Evolutionary conservation across 2,797 vertebrate genomes (phyloP), one percentile per base, ranked within the genome.

Genomic region (Aselliscus stoliczkanus): DNA sequence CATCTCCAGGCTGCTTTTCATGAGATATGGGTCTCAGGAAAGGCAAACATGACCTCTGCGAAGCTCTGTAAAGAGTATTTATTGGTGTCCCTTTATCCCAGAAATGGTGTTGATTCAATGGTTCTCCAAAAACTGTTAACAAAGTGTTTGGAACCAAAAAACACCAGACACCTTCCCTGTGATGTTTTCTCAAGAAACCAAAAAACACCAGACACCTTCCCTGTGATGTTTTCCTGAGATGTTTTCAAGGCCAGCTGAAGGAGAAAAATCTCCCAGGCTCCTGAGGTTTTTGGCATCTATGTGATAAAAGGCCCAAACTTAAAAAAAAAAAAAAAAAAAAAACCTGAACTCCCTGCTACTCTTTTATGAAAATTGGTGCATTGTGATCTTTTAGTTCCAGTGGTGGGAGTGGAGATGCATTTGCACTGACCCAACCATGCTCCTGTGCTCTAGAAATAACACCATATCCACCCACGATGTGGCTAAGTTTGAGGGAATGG

Each of bases 71-170:
- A 83, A 50, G 84, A 67, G 34, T 37, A 3, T 86, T 64, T 37
- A 25, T 60, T 42, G 69, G 64, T 81, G 79, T 81, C 88, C 56
- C 79, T 93, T 96, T 65, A n/a, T 75, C 69, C 44, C 79, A 79
- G 75, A 90, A 87, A 82, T 27, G 23, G 58, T 23, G 23, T 60
- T 70, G 50, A 52, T 75, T 83, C 73, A 4, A n/a, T 50, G 75
- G 21, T 42, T 90, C 72, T 75, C 84, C 54, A 70, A 86, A 42
- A 52, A 88, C 84, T 92, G 31, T 64, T 86, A 88, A 58, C 69
- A 93, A 92, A 95, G 90, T 5, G 0, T 85, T 70, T 85, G 69
- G 70, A 90, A 86, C 15, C 7, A 81, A 88, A 93, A 88, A 58
- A 77, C n/a, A 31, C 25, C 58, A 70, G 65, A 70, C n/a, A 29